These are phyloP conservation scores for Gadopsis marmoratus DNA, from an alignment of 2,797 vertebrate species.

Conservation along the genomic window DNA sequence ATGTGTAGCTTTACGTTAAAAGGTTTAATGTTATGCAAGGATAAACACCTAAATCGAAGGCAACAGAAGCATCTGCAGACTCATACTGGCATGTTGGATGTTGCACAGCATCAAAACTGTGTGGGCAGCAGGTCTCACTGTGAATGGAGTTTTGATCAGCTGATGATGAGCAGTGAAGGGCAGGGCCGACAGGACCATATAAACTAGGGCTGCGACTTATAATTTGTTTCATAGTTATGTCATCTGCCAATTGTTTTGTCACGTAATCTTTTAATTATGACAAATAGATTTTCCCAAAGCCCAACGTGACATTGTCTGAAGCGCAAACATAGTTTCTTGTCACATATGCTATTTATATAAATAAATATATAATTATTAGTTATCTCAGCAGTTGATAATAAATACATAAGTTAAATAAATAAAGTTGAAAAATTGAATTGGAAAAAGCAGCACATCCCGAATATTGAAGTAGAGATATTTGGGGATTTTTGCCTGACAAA, in stretches of 20 bases:
- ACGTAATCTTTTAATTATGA: neutral
- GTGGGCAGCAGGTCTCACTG: neutral
- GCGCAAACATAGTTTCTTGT: neutral
- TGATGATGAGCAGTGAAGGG: neutral
- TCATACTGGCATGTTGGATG: neutral
- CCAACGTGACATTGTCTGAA: neutral
- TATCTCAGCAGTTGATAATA: too few relatives aligned
- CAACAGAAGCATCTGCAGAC: conserved; percentile 3
- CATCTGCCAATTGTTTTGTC: neutral
- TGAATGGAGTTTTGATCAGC: neutral
- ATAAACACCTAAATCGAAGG: neutral
- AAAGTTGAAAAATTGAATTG: too few relatives aligned
- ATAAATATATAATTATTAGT: too few relatives aligned
- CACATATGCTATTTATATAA: too few relatives aligned
- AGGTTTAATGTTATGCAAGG: neutral
- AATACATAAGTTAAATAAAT: too few relatives aligned
- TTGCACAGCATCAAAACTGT: neutral
- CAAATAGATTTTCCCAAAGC: too few relatives aligned
- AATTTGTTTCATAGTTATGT: neutral
- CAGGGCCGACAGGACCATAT: neutral
- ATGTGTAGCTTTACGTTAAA: neutral
- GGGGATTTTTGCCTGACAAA: neutral
- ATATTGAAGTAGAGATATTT: too few relatives aligned
- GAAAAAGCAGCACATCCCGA: too few relatives aligned
- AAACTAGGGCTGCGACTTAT: too few relatives aligned